These are phyloP conservation scores for Catostylus mosaicus DNA, from an alignment of 30 jellyfish, hydroid and myxozoan species.

Conservation along the genomic window DNA sequence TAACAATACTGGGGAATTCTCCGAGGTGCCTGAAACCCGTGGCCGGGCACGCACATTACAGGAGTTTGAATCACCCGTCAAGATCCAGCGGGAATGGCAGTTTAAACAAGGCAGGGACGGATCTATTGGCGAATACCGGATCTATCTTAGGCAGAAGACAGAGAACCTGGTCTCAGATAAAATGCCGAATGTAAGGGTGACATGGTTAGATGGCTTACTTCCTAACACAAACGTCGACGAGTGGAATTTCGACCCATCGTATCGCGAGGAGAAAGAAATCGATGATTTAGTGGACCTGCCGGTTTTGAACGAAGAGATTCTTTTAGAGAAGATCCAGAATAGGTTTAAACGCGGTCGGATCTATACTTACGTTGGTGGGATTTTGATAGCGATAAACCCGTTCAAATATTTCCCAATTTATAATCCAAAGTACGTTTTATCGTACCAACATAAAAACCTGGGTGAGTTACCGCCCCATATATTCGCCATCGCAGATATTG, in stretches of 20 bases:
- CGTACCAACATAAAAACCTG: conserved; percentile 78
- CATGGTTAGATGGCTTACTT: conserved; percentile 87
- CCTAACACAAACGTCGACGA: conserved; percentile 61
- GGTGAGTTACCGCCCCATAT: conserved; percentile 95
- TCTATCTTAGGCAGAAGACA: conserved; percentile 74
- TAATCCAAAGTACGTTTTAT: conserved; percentile 85
- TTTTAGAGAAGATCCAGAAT: conserved; percentile 63
- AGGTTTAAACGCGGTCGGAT: conserved; percentile 84
- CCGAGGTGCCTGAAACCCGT: conserved; percentile 67
- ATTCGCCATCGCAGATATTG: conserved; percentile 92
- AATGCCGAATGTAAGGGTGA: conserved; percentile 72
- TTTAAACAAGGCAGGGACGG: conserved; percentile 43
- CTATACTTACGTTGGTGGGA: conserved; percentile 93
- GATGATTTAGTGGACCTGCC: conserved; percentile 92
- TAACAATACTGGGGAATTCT: conserved; percentile 70
- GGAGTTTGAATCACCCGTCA: conserved; percentile 88
- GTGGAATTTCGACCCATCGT: conserved; percentile 86
- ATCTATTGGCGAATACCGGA: conserved; percentile 53
- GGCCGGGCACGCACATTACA: conserved; percentile 75
- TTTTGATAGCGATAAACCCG: conserved; percentile 91
- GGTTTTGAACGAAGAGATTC: conserved; percentile 78
- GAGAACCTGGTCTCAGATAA: conserved; percentile 35
- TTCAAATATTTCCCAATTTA: conserved; percentile 91
- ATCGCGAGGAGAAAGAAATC: conserved; percentile 66
- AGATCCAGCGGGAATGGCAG: conserved; percentile 72